Evolutionary conservation across 37 sponge, comb jelly and placozoan species (phyloP), one percentile per base, ranked within the genome.

Genomic region (Lycopodina hypogea): DNA sequence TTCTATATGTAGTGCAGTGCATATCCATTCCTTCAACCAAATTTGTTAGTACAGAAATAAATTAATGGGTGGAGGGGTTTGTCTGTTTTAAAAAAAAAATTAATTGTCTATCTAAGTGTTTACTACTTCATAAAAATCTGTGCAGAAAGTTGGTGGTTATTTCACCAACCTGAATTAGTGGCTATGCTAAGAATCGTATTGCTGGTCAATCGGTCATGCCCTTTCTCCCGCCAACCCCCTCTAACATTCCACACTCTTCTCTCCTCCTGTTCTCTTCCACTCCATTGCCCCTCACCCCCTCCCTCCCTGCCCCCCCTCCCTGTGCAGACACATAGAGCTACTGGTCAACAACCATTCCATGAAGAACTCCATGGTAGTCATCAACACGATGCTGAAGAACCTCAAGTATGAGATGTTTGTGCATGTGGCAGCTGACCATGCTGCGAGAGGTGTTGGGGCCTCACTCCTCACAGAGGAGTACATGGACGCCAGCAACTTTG

Each of bases 401-500:
- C 85, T 88, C 42, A 84, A 81, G 62, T 78, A 75, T 42, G 63
- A 80, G 56, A 79, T 89, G 80, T 83, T 89, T 24, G 51, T 69
- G 32, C 89, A 78, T 19, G 76, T 73, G 19, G 79, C 68, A 21
- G 76, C 85, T 12, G 80, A 89, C 58, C 56, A 89, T 63, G 50
- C 84, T 24, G 67, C 75, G 14, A 74, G 79, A 22, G 84, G 71
- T 29, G 71, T 79, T 0, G 84, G 84, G 0, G 70, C 74, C 21
- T 42, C 73, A 19, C 68, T 38, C 21, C 69, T 89, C 32, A 74
- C 79, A 75, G 76, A 83, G 50, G 84, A 83, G 37, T 68, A 81
- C 35, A 60, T 90, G 50, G 86, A 76, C 22, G 67, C 90, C 21
- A 82, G 74, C 78, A 90, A 85, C 82, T 90, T 81, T 80, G 90